A percentile compares a stretch with the other conserved stretches of the same genome.
Evolutionary conservation across 1,140 invertebrate genomes (phyloP).

Genomic region (Drosophila ficusphila): DNA sequence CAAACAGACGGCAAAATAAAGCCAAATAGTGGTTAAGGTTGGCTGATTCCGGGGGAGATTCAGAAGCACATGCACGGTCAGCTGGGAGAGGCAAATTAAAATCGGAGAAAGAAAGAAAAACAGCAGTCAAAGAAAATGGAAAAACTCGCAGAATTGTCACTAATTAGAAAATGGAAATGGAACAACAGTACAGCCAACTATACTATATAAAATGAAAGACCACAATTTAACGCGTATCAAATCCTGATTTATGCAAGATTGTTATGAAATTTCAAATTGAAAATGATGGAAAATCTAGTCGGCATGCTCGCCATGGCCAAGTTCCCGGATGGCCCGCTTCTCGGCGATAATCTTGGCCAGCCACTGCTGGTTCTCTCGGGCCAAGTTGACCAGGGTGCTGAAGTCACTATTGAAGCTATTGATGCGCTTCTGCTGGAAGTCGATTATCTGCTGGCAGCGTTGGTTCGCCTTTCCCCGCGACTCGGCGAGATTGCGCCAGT

Average conservation of each 20-base stretch:
- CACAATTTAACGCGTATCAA: neutral
- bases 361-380: slow-evolving; percentile 50
- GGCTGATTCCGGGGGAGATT: slow-evolving; percentile 42
- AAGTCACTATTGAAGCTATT: slow-evolving; percentile 38
- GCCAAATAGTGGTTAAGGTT: slow-evolving; percentile 59
- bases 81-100: slow-evolving; percentile 44
- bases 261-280: slow-evolving; percentile 6
- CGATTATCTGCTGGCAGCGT: slow-evolving; percentile 30
- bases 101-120: neutral
- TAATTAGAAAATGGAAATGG: slow-evolving; percentile 58
- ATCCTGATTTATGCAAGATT: neutral
- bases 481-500: slow-evolving; percentile 52
- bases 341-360: slow-evolving; percentile 30
- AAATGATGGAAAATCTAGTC: slow-evolving; percentile 6
- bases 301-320: neutral
- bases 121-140: slow-evolving; percentile 8
- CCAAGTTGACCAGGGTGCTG: slow-evolving; percentile 29
- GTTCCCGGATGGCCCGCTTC: slow-evolving; percentile 1
- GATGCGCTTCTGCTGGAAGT: slow-evolving; percentile 41
- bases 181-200: too few relatives aligned
- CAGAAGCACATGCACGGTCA: slow-evolving; percentile 26
- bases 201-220: neutral
- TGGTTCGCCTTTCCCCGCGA: slow-evolving; percentile 15
- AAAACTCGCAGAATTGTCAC: slow-evolving; percentile 54
- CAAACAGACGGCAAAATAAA: slow-evolving; percentile 45